phyloP scores from a whole-genome alignment of 1,140 invertebrate species.

The Antheraea mylitta region DNA sequence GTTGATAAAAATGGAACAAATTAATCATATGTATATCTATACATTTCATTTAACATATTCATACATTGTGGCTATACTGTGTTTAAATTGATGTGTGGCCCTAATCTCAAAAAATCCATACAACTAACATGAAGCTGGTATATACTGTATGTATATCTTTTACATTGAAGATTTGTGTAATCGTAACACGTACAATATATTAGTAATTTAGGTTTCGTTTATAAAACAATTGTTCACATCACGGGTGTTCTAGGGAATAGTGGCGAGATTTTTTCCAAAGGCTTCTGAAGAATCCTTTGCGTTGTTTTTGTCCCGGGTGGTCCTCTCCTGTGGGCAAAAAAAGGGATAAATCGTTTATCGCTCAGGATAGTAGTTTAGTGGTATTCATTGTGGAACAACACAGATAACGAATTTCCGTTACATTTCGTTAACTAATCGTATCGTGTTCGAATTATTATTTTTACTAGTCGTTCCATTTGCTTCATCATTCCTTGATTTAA shows the following conservation, averaged over 20 bases:
- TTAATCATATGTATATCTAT: neutral
- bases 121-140: neutral
- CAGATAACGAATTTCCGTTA: neutral
- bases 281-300: constrained; percentile 90
- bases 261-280: constrained; percentile 91
- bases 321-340: constrained; percentile 83
- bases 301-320: constrained; percentile 83
- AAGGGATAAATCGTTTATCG: neutral
- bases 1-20: neutral
- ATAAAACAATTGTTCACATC: constrained; percentile 30
- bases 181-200: neutral
- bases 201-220: neutral
- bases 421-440: neutral
- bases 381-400: neutral
- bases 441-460: neutral
- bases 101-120: neutral
- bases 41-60: neutral
- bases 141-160: neutral
- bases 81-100: neutral
- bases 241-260: constrained; percentile 87
- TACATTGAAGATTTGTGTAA: neutral
- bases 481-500: too few species aligned
- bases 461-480: neutral
- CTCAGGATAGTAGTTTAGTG: neutral
- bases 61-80: neutral